A percentile compares a stretch with the other conserved stretches of the same genome.
These are phyloP conservation scores for Caenorhabditis becei DNA, from an alignment of 2,888 invertebrate genomes.

Conservation along the genomic window DNA sequence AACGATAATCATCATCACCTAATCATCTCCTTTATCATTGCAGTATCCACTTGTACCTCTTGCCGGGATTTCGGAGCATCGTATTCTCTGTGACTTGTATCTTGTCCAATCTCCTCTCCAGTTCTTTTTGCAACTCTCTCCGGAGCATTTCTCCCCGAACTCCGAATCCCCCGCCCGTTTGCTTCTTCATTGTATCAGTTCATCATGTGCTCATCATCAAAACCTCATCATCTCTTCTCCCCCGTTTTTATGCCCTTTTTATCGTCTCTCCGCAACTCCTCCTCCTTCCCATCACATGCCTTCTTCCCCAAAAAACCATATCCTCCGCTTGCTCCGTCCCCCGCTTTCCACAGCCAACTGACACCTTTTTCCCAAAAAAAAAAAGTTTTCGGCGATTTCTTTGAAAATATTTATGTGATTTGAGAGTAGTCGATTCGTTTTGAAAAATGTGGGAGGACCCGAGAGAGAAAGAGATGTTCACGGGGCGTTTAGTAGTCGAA, in stretches of 20 bases:
- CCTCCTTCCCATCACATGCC: slow-evolving; percentile 26
- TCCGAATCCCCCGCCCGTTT: too few species aligned
- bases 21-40: too few species aligned
- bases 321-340: neutral
- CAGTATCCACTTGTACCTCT: too few species aligned
- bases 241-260: neutral
- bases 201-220: slow-evolving; percentile 43
- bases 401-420: slow-evolving; percentile 51
- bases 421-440: slow-evolving; percentile 39
- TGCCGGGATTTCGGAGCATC: too few species aligned
- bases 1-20: too few species aligned
- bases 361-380: slow-evolving; percentile 30
- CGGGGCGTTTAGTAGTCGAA: neutral
- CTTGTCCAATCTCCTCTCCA: too few species aligned
- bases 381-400: slow-evolving; percentile 51
- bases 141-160: too few species aligned
- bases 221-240: slow-evolving; percentile 35
- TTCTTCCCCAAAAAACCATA: slow-evolving; percentile 28
- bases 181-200: slow-evolving; percentile 5
- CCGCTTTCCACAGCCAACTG: slow-evolving; percentile 18
- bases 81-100: too few species aligned
- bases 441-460: slow-evolving; percentile 29
- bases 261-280: slow-evolving; percentile 23
- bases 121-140: too few species aligned
- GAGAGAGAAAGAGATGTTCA: neutral